Percentiles rank a stretch among this genome's conserved stretches.
Conservation (phyloP, 2,113 vertebrate genomes). For the Strigops habroptila region DNA sequence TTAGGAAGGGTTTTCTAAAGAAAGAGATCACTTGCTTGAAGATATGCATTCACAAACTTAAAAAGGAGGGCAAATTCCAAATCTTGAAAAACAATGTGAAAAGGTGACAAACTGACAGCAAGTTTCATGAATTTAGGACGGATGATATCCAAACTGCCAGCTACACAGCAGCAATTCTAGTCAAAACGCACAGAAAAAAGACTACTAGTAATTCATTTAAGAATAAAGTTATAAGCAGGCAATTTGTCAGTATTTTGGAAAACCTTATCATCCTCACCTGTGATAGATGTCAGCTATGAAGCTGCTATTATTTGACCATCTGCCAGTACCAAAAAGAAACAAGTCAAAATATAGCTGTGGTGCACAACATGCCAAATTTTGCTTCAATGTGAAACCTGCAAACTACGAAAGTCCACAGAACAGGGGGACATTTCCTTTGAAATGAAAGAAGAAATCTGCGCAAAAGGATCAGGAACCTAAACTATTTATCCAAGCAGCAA, state of each 20-base stretch:
- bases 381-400: not conserved
- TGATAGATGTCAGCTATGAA: not conserved
- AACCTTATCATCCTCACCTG: not conserved
- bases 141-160: not conserved
- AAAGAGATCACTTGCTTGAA: not conserved
- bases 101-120: not conserved
- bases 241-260: not conserved
- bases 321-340: not conserved
- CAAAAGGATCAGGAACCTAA: not conserved
- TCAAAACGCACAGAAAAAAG: not conserved
- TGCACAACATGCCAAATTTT: not conserved
- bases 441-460: not conserved
- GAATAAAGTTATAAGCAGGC: not conserved
- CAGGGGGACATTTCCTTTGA: not conserved
- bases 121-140: not conserved
- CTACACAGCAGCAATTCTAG: not conserved
- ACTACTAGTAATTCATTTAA: not conserved
- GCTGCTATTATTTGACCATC: not conserved
- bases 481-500: slow-evolving; percentile 13
- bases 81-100: not conserved
- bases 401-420: not conserved
- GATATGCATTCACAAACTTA: not conserved
- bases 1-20: not conserved
- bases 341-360: not conserved
- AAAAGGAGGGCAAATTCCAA: not conserved